These are phyloP conservation scores for Doryteuthis pealeii DNA, from an alignment of 1,140 invertebrate genomes.

Conservation along the genomic window DNA sequence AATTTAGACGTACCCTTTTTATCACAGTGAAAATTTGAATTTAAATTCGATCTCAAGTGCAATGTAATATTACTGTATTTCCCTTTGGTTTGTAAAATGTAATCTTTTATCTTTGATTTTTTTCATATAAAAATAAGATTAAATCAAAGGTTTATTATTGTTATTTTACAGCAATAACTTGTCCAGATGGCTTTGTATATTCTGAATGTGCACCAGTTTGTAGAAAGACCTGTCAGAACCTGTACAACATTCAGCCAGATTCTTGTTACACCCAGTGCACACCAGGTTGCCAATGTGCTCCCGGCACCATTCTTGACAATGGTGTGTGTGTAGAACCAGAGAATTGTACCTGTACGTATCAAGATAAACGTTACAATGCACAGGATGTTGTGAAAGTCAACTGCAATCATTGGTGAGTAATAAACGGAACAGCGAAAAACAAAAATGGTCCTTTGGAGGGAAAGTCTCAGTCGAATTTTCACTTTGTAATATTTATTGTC, in stretches of 20 bases:
- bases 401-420: slow-evolving; percentile 32
- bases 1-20: no score
- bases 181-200: slow-evolving; percentile 26
- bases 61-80: no score
- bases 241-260: slow-evolving; percentile 20
- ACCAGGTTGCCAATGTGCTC: slow-evolving; percentile 27
- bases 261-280: slow-evolving; percentile 23
- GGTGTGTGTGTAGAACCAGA: slow-evolving; percentile 25
- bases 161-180: slow-evolving; percentile 27
- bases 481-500: no score
- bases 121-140: no score
- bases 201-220: slow-evolving; percentile 33
- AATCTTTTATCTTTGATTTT: no score
- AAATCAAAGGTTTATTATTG: slow-evolving; percentile 65
- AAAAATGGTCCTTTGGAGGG: no score
- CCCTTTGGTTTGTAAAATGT: no score
- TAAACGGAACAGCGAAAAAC: no score
- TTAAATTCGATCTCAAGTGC: no score
- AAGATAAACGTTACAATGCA: slow-evolving; percentile 24
- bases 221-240: slow-evolving; percentile 26
- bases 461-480: no score
- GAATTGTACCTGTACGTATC: slow-evolving; percentile 31
- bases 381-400: slow-evolving; percentile 23
- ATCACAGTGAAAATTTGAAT: no score
- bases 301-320: slow-evolving; percentile 26